Evolutionary conservation across 2,888 invertebrate species (phyloP).

Genomic region (Neocrepidodera transversa): DNA sequence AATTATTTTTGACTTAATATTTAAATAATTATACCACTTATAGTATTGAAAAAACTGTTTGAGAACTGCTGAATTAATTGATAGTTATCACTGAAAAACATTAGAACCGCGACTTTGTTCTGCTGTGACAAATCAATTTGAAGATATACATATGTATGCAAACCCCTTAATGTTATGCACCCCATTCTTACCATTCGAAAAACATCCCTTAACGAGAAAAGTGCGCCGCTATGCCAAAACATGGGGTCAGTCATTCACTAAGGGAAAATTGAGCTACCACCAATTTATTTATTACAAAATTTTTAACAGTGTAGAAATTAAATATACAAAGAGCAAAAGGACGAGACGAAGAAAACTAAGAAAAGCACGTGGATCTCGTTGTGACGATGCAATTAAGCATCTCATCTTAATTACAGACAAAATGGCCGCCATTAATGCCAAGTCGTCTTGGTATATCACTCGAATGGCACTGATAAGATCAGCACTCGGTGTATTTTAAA

Average conservation of each 20-base stretch:
- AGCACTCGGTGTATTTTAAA: slow-evolving; percentile 50
- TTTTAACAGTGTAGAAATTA: slow-evolving; percentile 32
- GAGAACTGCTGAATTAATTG: slow-evolving; percentile 50
- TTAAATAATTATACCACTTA: too few relatives aligned
- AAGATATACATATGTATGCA: slow-evolving; percentile 62
- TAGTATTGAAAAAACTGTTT: too few relatives aligned
- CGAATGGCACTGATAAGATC: slow-evolving; percentile 50
- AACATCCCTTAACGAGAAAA: slow-evolving; percentile 53
- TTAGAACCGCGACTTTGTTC: slow-evolving; percentile 59
- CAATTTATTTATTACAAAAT: neutral
- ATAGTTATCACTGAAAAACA: slow-evolving; percentile 60
- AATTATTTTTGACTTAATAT: too few relatives aligned
- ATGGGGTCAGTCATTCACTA: neutral
- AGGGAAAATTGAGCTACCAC: neutral
- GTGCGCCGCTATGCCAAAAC: slow-evolving; percentile 40
- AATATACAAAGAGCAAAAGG: slow-evolving; percentile 3
- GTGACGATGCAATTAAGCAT: slow-evolving; percentile 55
- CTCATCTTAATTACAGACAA: slow-evolving; percentile 57
- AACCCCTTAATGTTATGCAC: slow-evolving; percentile 59
- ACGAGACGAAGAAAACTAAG: slow-evolving; percentile 31
- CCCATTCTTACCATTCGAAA: slow-evolving; percentile 52
- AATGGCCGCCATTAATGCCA: slow-evolving; percentile 54
- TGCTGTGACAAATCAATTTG: slow-evolving; percentile 63
- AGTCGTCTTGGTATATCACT: slow-evolving; percentile 55
- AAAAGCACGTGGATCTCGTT: slow-evolving; percentile 46